Base-by-base conservation (phyloP, 2,888 invertebrate species). In the Drosophila mercatorum region DNA sequence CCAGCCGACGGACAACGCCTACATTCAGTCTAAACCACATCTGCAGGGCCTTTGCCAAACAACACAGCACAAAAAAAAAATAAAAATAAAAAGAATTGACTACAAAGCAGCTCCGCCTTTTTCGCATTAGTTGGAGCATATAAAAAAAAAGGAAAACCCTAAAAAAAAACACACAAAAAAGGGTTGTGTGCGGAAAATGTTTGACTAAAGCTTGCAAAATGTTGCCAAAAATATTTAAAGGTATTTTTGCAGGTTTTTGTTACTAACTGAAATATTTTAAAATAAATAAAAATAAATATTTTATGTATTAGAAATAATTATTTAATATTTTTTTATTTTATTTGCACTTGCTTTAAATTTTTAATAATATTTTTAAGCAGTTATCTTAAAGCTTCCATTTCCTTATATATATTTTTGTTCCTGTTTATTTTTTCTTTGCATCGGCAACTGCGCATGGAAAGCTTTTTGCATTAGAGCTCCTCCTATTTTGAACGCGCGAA, bases 401-500 rank as follows among this genome's bases (percentile, higher is more conserved):
- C 41, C 47, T 40, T 17, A 26, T 55, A 47, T 66, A 53, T 68
- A 57, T 57, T 47, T 67, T 69, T 40, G 2, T 26, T 53, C 61
- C 11, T 57, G 3, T 38, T 14, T 17, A 40, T 51, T 71, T 68
- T 57, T 53, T 53, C 58, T 52, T 55, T 52, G 44, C 72, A 68
- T 57, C 68, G 76, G 56, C 67, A 81, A 73, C 89, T 86, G 86
- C 86, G 86, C 86, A 86, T 86, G 85, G 70, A 87, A 86, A 80
- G 85, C 82, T 89, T 80, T 76, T 76, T 69, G 75, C 78, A 72
- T 62, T 59, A 69, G 89, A 81, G 91, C 91, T 91, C 91, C 91
- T 91, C 91, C 91, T 91, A 91, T 90, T 91, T 91, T 90, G 80
- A 81, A 78, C 88, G 85, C 90, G 85, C 91, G 91, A 91, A 91